Evolutionary conservation across 2,888 invertebrate genomes (phyloP), one percentile per base, ranked within the genome.

Genomic region (Orchesellides sinensis): DNA sequence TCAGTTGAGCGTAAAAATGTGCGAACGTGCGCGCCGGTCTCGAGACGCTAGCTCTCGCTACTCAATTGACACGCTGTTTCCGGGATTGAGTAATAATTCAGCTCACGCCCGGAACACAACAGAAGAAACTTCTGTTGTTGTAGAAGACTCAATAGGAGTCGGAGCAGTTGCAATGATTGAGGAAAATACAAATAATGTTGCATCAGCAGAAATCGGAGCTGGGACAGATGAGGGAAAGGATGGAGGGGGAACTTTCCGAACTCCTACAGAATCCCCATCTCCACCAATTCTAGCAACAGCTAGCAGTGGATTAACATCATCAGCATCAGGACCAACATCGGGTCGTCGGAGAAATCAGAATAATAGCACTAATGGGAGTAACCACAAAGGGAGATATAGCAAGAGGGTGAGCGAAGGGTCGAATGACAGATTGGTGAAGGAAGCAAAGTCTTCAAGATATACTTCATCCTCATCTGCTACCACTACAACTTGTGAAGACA

Each of bases 31-130:
- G 61, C 83, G 87, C 21, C 83, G 87, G 47, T 84, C 84, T 47
- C 86, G 87, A 82, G 87, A 87, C 82, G 86, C 85, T 19, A 86
- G 86, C 69, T 82, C 81, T 79, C 87, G 87, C 72, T 87, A 87
- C 83, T 85, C 86, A 47, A 87, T 87, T 69, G 87, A 87, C 86
- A 86, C 85, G 73, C 85, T 87, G 78, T 87, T 87, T 77, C 85
- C 87, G 70, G 87, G 87, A 83, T 80, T 87, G 83, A 84, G 85
- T 77, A 85, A 85, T 83, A 85, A 85, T 83, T 85, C 85, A 79
- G 68, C 80, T 80, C 83, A 80, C 83, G 75, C 83, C 79, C 83
- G 85, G 52, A 83, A 75, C 75, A 81, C 82, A 81, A 29, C 68
- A 45, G 81, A 81, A 59, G 81, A 81, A 74, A 81, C 54, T 81